These are phyloP conservation scores for Haemorhous mexicanus DNA, from an alignment of 2,113 vertebrate species.

Conservation along the genomic window DNA sequence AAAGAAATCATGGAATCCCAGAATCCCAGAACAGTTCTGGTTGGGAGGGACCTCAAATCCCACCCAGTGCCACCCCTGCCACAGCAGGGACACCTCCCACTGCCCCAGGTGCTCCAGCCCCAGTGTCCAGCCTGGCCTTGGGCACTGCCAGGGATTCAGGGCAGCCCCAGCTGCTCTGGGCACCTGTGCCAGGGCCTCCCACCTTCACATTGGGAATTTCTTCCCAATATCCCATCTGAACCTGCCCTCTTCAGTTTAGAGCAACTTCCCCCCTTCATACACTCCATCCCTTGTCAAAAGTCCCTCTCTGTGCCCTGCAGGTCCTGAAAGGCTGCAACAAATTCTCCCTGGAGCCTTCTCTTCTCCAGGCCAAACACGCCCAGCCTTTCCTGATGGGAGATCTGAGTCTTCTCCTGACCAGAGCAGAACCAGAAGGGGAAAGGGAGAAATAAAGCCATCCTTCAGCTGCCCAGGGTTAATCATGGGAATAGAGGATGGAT, in stretches of 20 bases:
- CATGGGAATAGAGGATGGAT: background rate
- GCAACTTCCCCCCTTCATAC: no score
- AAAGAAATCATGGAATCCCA: background rate
- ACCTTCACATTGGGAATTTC: accelerated
- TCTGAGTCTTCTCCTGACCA: background rate
- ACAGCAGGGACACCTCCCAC: background rate
- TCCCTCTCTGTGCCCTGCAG: background rate
- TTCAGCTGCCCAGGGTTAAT: slow-evolving; percentile 4
- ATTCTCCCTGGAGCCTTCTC: background rate
- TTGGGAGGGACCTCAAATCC: background rate
- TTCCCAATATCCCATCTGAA: background rate
- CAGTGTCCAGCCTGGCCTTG: background rate
- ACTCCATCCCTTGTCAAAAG: no score
- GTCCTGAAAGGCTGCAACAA: background rate
- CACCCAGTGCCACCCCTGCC: background rate
- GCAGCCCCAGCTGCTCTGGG: background rate
- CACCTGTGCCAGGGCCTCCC: background rate
- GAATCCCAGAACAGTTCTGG: background rate
- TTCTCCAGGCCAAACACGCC: background rate
- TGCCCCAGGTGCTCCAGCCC: background rate
- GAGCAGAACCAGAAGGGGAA: background rate
- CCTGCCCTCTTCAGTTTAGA: background rate
- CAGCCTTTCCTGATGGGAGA: background rate
- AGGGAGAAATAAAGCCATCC: background rate
- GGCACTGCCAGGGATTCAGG: background rate